Evolutionary conservation across 2,113 vertebrate genomes (phyloP), one percentile per base, ranked within the genome.

Genomic region (Neolamprologus caudopunctatus): DNA sequence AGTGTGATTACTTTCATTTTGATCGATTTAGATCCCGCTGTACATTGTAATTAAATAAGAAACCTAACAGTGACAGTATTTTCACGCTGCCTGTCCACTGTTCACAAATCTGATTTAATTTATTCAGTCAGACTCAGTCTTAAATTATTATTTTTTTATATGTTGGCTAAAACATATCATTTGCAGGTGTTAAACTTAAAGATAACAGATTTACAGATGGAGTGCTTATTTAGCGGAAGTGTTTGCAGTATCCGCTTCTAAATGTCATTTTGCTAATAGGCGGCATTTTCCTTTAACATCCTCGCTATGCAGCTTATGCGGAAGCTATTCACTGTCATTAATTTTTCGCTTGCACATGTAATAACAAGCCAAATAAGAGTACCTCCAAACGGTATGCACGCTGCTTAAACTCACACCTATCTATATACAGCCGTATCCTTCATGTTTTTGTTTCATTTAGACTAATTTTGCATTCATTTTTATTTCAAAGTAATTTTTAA

Each of bases 261-360:
- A 86, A 37, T 82, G 3, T 57, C 83, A 45, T 12, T 21, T 16
- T 5, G 61, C 82, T 63, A 45, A 84, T 7, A 82, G 85, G 85
- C 86, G 85, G 42, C 71, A 17, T 87, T 84, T 55, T 78, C 7
- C 5, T 81, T 28, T 19, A 17, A 73, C 37, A 28, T 89, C 61
- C 81, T 7, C 80, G 92, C 85, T 87, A 90, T 93, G 92, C 42
- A 17, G n/a, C 80, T 31, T 61, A 93, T 93, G 94, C 95, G 94
- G 93, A 96, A 96, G 89, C 89, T 51, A 85, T 63, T 85, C 58
- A n/a, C 17, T 80, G 53, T 91, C 91, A 89, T 92, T 88, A 75
- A 58, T 79, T 17, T 61, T 73, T 11, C 24, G 78, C 47, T 85
- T 58, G 35, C 88, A 89, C 94, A 90, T 95, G 91, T 91, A 93